Evolutionary conservation across 2,113 vertebrate genomes (phyloP).

Genomic region (Cranoglanis bouderius): DNA sequence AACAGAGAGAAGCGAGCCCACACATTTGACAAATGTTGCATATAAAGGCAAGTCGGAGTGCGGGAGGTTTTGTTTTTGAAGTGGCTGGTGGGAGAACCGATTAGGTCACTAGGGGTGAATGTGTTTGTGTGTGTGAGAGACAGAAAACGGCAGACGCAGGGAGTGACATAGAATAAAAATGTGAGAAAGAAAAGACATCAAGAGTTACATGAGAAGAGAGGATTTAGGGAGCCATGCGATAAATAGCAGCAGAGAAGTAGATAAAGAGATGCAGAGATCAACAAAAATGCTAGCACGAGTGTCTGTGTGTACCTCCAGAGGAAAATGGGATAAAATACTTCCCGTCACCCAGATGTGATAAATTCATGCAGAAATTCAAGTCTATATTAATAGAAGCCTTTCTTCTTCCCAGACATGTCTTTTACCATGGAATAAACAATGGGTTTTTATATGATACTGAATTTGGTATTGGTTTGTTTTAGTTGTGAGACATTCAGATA

Average conservation of each 20-base stretch:
- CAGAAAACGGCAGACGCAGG: background rate
- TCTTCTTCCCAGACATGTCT: background rate
- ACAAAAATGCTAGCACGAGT: slow-evolving; percentile 15
- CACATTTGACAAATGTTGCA: slow-evolving; percentile 42
- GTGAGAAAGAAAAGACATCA: slow-evolving; percentile 18
- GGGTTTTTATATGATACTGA: background rate
- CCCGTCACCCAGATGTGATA: background rate
- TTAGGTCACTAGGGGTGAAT: slow-evolving; percentile 35
- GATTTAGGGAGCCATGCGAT: slow-evolving; percentile 3
- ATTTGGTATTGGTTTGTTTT: slow-evolving; percentile 16
- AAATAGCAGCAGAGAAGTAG: slow-evolving; percentile 1
- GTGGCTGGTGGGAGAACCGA: slow-evolving; percentile 41
- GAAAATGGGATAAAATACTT: slow-evolving; percentile 18
- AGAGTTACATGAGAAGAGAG: slow-evolving; percentile 9
- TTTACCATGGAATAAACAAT: background rate
- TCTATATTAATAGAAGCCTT: background rate
- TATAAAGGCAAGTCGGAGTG: slow-evolving; percentile 41
- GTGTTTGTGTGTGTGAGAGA: slow-evolving; percentile 24
- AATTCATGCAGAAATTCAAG: background rate
- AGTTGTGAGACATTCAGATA: slow-evolving; percentile 16
- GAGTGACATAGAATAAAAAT: slow-evolving; percentile 16
- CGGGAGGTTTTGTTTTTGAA: slow-evolving; percentile 57
- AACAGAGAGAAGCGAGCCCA: slow-evolving; percentile 38
- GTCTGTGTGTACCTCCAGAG: background rate
- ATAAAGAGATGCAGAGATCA: slow-evolving; percentile 8